A percentile compares a stretch with the other conserved stretches of the same genome.
These are phyloP conservation scores for Epinotia bilunana DNA, from an alignment of 2,888 invertebrate species.

Conservation along the genomic window DNA sequence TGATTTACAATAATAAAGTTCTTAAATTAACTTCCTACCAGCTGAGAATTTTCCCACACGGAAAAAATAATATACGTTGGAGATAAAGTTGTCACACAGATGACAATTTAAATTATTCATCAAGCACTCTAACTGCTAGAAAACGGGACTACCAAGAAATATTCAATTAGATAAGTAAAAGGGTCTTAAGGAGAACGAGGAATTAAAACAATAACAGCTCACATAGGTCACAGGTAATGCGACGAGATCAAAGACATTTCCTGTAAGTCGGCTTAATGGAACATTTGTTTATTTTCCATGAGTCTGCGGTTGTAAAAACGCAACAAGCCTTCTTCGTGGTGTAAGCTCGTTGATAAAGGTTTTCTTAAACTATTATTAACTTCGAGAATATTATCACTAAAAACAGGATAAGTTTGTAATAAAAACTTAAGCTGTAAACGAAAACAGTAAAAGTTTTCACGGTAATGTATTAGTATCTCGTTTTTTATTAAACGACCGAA, in stretches of 20 bases:
- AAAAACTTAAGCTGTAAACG: conserved; percentile 17
- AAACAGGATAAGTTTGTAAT: conserved; percentile 3
- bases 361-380: background rate
- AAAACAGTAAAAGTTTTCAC: background rate
- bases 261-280: conserved; percentile 50
- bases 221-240: conserved; percentile 45
- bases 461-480: conserved; percentile 5
- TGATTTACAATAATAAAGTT: background rate
- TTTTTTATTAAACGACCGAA: conserved; percentile 20
- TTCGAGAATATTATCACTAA: background rate
- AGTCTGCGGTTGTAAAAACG: conserved; percentile 48
- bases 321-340: conserved; percentile 46
- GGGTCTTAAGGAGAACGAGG: conserved; percentile 50
- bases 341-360: conserved; percentile 28
- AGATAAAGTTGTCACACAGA: conserved; percentile 52
- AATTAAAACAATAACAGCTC: conserved; percentile 56
- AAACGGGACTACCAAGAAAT: conserved; percentile 54
- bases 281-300: conserved; percentile 49
- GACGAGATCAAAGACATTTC: conserved; percentile 46
- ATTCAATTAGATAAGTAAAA: conserved; percentile 63
- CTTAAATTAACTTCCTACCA: background rate
- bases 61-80: conserved; percentile 45
- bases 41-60: background rate
- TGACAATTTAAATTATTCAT: conserved; percentile 62
- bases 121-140: conserved; percentile 53